Conservation (phyloP, 2,797 vertebrate species). For the Dromococcyx pavoninus region DNA sequence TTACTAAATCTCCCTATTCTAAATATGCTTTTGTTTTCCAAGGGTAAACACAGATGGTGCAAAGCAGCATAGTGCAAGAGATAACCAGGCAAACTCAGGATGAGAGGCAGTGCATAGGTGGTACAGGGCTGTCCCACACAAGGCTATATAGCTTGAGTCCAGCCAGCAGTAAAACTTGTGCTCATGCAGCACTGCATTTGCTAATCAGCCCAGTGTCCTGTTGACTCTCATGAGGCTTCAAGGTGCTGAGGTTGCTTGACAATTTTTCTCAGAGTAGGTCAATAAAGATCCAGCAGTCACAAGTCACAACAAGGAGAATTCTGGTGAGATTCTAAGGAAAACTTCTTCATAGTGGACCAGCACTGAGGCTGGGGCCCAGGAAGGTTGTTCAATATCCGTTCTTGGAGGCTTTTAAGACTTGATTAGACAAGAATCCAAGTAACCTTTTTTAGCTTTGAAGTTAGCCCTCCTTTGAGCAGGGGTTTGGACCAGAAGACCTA, state of each 20-base stretch:
- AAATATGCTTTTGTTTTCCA: not conserved
- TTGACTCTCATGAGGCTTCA: not conserved
- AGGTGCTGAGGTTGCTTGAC: not conserved
- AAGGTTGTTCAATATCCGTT: not conserved
- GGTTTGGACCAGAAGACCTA: not conserved
- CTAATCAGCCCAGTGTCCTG: not conserved
- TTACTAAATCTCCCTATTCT: not conserved
- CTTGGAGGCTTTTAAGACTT: not conserved
- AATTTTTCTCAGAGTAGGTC: not conserved
- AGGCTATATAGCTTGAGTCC: not conserved
- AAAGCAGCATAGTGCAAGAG: not conserved
- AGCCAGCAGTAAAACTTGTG: not conserved
- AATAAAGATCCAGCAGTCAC: not conserved
- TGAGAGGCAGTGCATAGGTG: not conserved
- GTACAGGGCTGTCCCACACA: not conserved
- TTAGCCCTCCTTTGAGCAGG: not conserved
- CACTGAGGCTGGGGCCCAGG: not conserved
- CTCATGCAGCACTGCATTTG: not conserved
- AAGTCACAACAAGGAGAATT: not conserved
- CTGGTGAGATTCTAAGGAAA: not conserved
- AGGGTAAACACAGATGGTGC: not conserved
- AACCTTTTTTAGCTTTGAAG: not conserved
- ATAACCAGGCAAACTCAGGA: not conserved
- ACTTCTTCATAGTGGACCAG: not conserved
- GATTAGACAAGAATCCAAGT: not conserved